phyloP scores from a whole-genome alignment of 2,888 invertebrate genomes.

The Acrobasis consociella region DNA sequence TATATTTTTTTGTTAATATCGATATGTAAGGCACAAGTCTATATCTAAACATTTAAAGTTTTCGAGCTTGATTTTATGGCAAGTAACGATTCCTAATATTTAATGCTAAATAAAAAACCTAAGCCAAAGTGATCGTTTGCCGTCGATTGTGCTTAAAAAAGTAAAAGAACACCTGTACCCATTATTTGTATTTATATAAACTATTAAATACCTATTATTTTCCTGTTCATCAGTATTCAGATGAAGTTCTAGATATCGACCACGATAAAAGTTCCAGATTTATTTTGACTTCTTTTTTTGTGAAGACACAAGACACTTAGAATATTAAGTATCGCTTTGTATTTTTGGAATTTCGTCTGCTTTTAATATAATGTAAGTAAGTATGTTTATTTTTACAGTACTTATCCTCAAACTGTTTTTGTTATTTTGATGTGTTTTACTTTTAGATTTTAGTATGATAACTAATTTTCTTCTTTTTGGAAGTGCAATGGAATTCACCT shows the following conservation, averaged over 20 bases:
- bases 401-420: not conserved
- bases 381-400: not conserved
- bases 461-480: too few relatives aligned
- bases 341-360: conserved; percentile 3
- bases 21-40: too few relatives aligned
- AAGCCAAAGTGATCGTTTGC: too few relatives aligned
- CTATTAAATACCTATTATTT: not conserved
- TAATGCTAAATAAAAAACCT: too few relatives aligned
- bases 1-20: too few relatives aligned
- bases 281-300: conserved; percentile 26
- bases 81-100: too few relatives aligned
- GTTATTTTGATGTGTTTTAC: not conserved
- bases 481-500: too few relatives aligned
- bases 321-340: conserved; percentile 12
- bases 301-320: not conserved
- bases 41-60: too few relatives aligned
- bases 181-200: not conserved
- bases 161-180: not conserved
- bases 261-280: conserved; percentile 20
- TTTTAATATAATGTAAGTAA: too few relatives aligned
- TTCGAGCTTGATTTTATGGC: too few relatives aligned
- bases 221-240: conserved; percentile 17
- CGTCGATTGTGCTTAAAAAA: too few relatives aligned
- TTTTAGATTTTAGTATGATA: too few relatives aligned
- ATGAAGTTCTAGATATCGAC: conserved; percentile 25